A percentile compares a stretch with the other conserved stretches of the same genome.
These are phyloP conservation scores for Callithrix jacchus DNA, from an alignment of 2,113 vertebrate genomes.

Conservation along the genomic window DNA sequence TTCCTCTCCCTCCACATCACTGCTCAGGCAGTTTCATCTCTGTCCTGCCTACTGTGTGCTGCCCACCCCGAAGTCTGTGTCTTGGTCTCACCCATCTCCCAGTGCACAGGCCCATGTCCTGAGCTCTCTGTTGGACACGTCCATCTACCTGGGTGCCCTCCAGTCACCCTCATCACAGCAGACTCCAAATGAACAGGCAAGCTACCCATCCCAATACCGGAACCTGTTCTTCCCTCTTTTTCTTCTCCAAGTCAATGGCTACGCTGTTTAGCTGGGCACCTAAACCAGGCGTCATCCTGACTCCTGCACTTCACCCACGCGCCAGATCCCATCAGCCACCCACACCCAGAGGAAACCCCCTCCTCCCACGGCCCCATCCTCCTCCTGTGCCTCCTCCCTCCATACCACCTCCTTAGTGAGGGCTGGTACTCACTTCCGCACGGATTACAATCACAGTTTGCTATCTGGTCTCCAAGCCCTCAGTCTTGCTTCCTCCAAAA, in stretches of 20 bases:
- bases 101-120: rapidly evolving
- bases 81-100: not conserved
- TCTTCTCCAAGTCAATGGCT: not conserved
- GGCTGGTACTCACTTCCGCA: not conserved
- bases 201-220: not conserved
- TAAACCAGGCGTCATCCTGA: not conserved
- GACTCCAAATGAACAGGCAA: not conserved
- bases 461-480: not conserved
- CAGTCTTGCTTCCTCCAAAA: not conserved
- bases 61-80: not conserved
- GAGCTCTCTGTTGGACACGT: not conserved
- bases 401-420: rapidly evolving
- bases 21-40: not conserved
- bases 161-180: not conserved
- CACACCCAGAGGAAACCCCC: not conserved
- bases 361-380: not conserved
- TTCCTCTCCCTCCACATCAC: not conserved
- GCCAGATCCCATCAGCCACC: not conserved
- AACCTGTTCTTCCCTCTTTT: not conserved
- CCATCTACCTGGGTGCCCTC: not conserved
- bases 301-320: not conserved
- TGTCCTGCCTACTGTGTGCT: no score
- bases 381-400: not conserved
- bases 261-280: no score
- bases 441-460: not conserved